A percentile compares a stretch with the other conserved stretches of the same genome.
Evolutionary conservation across 35 echinoderm and acorn worm genomes (phyloP).

Genomic region (Ptychodera flava): DNA sequence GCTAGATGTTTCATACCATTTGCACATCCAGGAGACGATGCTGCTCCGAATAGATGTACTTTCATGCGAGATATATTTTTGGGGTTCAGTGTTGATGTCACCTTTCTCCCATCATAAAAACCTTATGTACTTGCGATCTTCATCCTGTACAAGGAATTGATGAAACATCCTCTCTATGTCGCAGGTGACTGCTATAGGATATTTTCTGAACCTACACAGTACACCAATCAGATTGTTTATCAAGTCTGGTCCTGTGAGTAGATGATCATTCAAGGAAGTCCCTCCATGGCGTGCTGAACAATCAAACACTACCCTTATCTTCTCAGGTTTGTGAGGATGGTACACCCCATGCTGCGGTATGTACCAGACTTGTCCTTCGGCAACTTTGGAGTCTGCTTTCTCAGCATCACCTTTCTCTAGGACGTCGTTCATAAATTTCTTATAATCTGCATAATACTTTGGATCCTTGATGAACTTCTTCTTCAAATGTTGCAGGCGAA

Average conservation of each 20-base stretch:
- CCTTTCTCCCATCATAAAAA: constrained; percentile 42
- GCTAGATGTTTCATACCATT: constrained; percentile 35
- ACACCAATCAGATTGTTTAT: constrained; percentile 48
- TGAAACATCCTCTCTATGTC: constrained; percentile 71
- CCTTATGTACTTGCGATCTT: constrained; percentile 11
- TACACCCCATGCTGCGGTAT: constrained; percentile 45
- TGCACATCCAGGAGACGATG: constrained; percentile 51
- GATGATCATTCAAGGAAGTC: constrained; percentile 27
- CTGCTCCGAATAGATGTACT: constrained; percentile 51
- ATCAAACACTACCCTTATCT: constrained; percentile 53
- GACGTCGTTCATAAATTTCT: not conserved
- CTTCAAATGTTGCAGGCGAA: constrained; percentile 30
- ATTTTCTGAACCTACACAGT: constrained; percentile 40
- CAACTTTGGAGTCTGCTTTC: no score
- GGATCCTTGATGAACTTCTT: not conserved
- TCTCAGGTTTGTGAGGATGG: constrained; percentile 32
- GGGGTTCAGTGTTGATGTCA: constrained; percentile 6
- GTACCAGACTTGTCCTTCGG: no score
- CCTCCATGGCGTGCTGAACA: constrained; percentile 37
- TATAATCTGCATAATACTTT: not conserved
- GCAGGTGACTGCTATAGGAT: constrained; percentile 44
- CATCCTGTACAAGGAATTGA: constrained; percentile 21
- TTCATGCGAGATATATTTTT: constrained; percentile 33
- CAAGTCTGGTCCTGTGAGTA: constrained; percentile 42
- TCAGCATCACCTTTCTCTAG: not conserved